Evolutionary conservation across 2,113 vertebrate genomes (phyloP).

Genomic region (Rhadina sibilatrix): DNA sequence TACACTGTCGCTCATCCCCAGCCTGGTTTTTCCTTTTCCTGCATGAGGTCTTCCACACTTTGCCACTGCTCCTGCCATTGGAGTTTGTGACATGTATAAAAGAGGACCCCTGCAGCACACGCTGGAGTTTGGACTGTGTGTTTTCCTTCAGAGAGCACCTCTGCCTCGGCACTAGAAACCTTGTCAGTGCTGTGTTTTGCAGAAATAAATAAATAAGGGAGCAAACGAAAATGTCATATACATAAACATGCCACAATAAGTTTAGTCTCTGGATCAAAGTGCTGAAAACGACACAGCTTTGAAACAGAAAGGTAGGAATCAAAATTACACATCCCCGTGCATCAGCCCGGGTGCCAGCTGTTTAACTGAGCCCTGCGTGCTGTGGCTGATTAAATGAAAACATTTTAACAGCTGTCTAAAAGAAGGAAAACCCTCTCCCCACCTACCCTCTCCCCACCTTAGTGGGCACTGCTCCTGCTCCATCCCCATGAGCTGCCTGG

Average conservation of each 20-base stretch:
- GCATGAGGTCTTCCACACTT: neutral
- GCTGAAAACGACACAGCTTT: conserved; percentile 36
- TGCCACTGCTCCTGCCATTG: neutral
- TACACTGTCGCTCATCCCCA: neutral
- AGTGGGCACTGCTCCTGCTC: too few species aligned
- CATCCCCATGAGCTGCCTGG: neutral
- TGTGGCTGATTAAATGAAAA: conserved; percentile 4
- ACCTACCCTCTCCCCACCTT: too few species aligned
- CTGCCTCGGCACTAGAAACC: neutral
- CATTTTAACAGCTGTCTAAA: conserved; percentile 31
- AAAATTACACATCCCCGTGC: neutral
- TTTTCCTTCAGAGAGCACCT: neutral
- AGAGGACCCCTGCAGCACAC: neutral
- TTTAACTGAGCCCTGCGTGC: neutral
- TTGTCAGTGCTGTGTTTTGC: neutral
- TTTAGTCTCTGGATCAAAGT: conserved; percentile 48
- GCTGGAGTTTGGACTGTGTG: rapidly evolving
- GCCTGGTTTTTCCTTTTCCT: neutral
- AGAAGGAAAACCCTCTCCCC: neutral
- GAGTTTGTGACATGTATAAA: neutral
- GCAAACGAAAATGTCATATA: conserved; percentile 33
- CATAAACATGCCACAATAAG: conserved; percentile 55
- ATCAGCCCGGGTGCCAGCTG: neutral
- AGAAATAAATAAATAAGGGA: conserved; percentile 42
- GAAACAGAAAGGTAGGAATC: conserved; percentile 37